Percentiles rank a stretch among this genome's conserved stretches.
phyloP scores from a whole-genome alignment of 2,113 vertebrate genomes.

The Crotalus viridis region DNA sequence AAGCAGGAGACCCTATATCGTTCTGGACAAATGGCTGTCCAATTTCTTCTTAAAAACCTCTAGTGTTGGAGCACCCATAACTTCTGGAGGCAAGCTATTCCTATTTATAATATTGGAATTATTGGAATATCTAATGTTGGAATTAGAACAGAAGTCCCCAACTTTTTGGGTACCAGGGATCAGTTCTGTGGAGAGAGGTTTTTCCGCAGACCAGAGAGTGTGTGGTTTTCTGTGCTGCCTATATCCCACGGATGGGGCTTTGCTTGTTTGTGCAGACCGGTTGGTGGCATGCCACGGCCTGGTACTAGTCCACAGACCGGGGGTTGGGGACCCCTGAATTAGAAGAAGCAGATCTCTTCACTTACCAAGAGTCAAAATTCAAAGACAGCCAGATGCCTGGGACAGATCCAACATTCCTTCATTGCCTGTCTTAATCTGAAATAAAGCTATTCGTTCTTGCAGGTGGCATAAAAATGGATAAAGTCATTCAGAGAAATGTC shows the following conservation, averaged over 20 bases:
- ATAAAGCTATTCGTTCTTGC: conserved; percentile 55
- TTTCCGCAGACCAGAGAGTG: no score
- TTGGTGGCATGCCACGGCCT: no score
- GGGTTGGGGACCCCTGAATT: no score
- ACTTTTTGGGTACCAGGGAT: no score
- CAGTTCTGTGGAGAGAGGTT: no score
- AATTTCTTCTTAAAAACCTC: neutral
- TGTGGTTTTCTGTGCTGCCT: no score
- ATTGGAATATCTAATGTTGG: neutral
- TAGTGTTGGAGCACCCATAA: neutral
- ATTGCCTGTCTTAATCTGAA: conserved; percentile 60
- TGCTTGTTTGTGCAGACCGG: no score
- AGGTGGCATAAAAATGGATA: conserved; percentile 45
- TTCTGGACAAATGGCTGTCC: neutral
- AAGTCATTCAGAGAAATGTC: conserved; percentile 41
- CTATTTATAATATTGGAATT: neutral
- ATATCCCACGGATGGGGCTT: no score
- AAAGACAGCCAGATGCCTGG: neutral
- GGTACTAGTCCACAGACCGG: no score
- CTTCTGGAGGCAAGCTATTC: neutral
- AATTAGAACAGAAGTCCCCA: neutral
- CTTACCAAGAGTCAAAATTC: neutral
- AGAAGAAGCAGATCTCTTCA: neutral
- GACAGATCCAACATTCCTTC: conserved; percentile 51
- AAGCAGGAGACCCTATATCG: neutral